Evolutionary conservation across 2,113 vertebrate species (phyloP).

Genomic region (Gopherus evgoodei): DNA sequence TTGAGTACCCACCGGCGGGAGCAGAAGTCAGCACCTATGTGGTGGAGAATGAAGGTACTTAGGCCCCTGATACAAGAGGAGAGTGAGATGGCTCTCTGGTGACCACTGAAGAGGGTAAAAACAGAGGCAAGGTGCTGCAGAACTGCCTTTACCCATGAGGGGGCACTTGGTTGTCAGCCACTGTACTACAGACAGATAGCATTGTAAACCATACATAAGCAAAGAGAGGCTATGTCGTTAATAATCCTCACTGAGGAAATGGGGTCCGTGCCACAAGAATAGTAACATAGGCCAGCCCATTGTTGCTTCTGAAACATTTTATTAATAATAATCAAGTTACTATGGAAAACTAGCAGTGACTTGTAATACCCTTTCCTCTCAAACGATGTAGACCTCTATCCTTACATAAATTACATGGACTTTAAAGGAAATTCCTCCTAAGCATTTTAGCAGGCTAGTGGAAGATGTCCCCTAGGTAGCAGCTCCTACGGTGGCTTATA

Average conservation of each 20-base stretch:
- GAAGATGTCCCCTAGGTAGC: not conserved
- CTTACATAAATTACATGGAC: conserved; percentile 4
- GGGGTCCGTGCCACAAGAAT: not conserved
- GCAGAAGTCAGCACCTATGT: too few relatives aligned
- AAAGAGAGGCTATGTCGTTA: conserved; percentile 8
- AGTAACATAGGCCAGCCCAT: not conserved
- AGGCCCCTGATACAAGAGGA: not conserved
- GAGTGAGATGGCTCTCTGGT: not conserved
- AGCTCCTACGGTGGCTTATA: not conserved
- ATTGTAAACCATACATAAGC: not conserved
- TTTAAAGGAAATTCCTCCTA: conserved; percentile 14
- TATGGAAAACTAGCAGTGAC: conserved; percentile 48
- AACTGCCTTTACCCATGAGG: too few relatives aligned
- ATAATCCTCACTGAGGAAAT: conserved; percentile 5
- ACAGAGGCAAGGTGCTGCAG: not conserved
- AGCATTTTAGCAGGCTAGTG: not conserved
- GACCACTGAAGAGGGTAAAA: not conserved
- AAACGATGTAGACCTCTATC: not conserved
- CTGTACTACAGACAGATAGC: not conserved
- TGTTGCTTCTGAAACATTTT: conserved; percentile 32
- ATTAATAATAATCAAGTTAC: conserved; percentile 28
- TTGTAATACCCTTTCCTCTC: conserved; percentile 34
- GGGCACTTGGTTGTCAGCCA: too few relatives aligned
- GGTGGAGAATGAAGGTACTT: not conserved
- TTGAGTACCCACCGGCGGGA: too few relatives aligned